Percentiles rank a stretch among this genome's conserved stretches.
phyloP scores from a whole-genome alignment of 2,113 vertebrate species.

The Panthera uncia region DNA sequence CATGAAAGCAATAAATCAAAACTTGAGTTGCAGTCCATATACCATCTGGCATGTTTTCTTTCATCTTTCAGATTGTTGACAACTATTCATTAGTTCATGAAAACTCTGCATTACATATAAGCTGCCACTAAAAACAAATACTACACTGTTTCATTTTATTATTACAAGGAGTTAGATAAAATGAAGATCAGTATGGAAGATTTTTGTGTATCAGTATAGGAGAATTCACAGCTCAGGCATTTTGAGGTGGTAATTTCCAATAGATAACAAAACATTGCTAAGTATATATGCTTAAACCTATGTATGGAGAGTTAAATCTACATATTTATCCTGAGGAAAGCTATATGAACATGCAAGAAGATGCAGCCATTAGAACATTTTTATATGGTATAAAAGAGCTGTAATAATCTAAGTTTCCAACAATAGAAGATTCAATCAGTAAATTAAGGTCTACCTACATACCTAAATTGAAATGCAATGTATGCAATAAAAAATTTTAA shows the following conservation, averaged over 20 bases:
- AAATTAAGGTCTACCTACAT: background rate
- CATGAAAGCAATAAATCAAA: background rate
- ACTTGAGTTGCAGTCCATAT: background rate
- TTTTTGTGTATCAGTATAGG: background rate
- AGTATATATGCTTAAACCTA: background rate
- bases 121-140: background rate
- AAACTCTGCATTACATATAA: background rate
- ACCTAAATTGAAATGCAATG: background rate
- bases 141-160: background rate
- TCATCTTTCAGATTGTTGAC: background rate
- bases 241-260: background rate
- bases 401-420: background rate
- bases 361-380: background rate
- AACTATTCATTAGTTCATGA: background rate
- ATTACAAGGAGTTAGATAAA: background rate
- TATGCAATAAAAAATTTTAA: background rate
- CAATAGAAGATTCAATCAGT: background rate
- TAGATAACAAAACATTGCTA: background rate
- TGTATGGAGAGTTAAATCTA: background rate
- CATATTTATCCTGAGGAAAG: background rate
- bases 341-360: background rate
- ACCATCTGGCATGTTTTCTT: background rate
- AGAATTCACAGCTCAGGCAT: background rate
- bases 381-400: background rate
- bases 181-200: background rate